A percentile compares a stretch with the other conserved stretches of the same genome.
Conservation (phyloP, 30 jellyfish, hydroid and myxozoan genomes). For the Catostylus mosaicus region DNA sequence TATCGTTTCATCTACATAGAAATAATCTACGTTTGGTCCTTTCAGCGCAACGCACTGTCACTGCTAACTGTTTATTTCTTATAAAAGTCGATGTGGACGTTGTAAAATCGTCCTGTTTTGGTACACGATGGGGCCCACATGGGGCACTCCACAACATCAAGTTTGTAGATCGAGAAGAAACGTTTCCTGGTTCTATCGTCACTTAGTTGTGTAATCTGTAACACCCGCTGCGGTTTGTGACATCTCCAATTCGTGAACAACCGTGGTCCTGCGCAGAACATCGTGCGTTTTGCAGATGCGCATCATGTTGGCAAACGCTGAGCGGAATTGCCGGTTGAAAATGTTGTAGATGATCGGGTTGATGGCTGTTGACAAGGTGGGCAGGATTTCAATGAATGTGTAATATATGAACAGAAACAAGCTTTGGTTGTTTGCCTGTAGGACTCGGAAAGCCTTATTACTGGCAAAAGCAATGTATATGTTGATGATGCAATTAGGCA, state of each 20-base stretch:
- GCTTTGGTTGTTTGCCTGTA: conserved; percentile 20
- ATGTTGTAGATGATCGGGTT: conserved; percentile 86
- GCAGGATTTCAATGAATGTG: conserved; percentile 76
- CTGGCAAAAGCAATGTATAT: conserved; percentile 33
- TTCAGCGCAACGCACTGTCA: too few species aligned
- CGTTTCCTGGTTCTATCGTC: too few species aligned
- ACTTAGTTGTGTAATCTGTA: neutral
- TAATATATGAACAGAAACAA: conserved; percentile 58
- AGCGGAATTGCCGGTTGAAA: conserved; percentile 77
- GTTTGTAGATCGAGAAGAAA: too few species aligned
- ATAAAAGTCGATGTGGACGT: too few species aligned
- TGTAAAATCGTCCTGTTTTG: too few species aligned
- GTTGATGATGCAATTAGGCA: conserved; percentile 78
- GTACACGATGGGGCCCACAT: too few species aligned
- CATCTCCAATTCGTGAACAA: conserved; percentile 37
- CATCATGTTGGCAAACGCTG: conserved; percentile 57
- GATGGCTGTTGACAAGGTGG: conserved; percentile 75
- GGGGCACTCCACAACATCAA: too few species aligned
- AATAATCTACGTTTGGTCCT: too few species aligned
- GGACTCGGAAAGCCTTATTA: conserved; percentile 14
- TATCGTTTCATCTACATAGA: too few species aligned
- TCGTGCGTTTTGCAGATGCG: conserved; percentile 53
- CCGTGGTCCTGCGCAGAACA: conserved; percentile 31
- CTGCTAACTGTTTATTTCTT: too few species aligned
- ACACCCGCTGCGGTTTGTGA: conserved; percentile 14